Percentiles rank a stretch among this genome's conserved stretches.
These are phyloP conservation scores for Drosophila pseudoananassae DNA, from an alignment of 1,140 invertebrate genomes.

Conservation along the genomic window DNA sequence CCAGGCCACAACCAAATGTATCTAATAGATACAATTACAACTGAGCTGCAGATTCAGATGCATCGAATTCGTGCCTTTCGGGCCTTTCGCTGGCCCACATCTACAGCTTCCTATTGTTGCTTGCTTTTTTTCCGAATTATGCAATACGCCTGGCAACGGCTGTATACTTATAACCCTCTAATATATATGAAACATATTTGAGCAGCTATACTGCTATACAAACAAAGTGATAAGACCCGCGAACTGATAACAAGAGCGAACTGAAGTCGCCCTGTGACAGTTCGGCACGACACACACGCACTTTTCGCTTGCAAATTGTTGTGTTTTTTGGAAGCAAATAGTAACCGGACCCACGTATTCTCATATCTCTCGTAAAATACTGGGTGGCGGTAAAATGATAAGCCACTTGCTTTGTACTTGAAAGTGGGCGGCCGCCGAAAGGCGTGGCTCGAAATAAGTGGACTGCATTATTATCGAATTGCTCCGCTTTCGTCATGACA, in stretches of 20 bases:
- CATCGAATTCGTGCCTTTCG: slow-evolving; percentile 14
- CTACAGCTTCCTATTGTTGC: slow-evolving; percentile 53
- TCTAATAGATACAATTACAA: slow-evolving; percentile 63
- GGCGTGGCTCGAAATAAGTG: slow-evolving; percentile 28
- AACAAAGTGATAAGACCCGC: slow-evolving; percentile 64
- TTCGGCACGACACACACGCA: slow-evolving; percentile 42
- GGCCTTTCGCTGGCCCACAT: slow-evolving; percentile 20
- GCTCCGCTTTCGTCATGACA: slow-evolving; percentile 58
- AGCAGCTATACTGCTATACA: slow-evolving; percentile 37
- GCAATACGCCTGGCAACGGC: slow-evolving; percentile 48
- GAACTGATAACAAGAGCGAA: slow-evolving; percentile 48
- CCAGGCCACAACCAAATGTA: slow-evolving; percentile 37
- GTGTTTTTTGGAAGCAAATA: slow-evolving; percentile 25
- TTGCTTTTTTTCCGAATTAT: slow-evolving; percentile 43
- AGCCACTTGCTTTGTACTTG: slow-evolving; percentile 39
- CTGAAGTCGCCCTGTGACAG: slow-evolving; percentile 16
- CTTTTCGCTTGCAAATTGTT: slow-evolving; percentile 57
- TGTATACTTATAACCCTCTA: slow-evolving; percentile 32
- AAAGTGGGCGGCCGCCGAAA: slow-evolving; percentile 11
- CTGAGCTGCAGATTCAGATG: slow-evolving; percentile 20
- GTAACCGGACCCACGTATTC: slow-evolving; percentile 10
- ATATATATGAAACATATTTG: slow-evolving; percentile 29
- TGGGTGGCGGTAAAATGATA: slow-evolving; percentile 36
- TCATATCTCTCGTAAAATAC: slow-evolving; percentile 47
- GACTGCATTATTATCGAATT: slow-evolving; percentile 37